Evolutionary conservation across 2,888 invertebrate species (phyloP), one percentile per base, ranked within the genome.

Genomic region (Stenolophus ochropezus): DNA sequence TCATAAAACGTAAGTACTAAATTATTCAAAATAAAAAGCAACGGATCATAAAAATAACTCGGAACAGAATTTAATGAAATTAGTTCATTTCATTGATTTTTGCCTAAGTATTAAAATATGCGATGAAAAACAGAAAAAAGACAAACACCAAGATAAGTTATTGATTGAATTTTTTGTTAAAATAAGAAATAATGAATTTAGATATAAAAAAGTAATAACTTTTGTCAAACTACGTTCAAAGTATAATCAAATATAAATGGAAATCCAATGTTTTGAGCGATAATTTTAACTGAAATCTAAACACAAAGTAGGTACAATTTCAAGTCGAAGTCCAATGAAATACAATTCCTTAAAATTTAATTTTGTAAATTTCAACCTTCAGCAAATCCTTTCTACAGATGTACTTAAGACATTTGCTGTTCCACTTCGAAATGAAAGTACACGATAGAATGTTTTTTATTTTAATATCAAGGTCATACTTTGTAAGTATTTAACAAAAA

Each of bases 391-490:
- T 80, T 80, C 80, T 80, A 80, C 20, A 75, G 58, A 71, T 71
- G 42, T 73, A 80, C 58, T 51, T 73, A 56, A 56, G 33, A 56
- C 21, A 53, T 56, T 56, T 53, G 20, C 25, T 80, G 80, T 80
- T 73, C 80, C 58, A 80, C 73, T 80, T 80, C 18, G 56, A 80
- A 73, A 73, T 33, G 80, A 80, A 79, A 79, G 79, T 69, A 33
- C n/a, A n/a, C 42, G 73, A 56, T 80, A 80, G 73, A 80, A 73
- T 53, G 73, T 14, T 56, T 80, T 80, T 80, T 80, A 73, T 80
- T 80, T 79, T 80, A 80, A 80, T 80, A 80, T 73, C 80, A 80
- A 80, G 80, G 80, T 80, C 80, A 80, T 49, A 33, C 27, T 53
- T 73, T 73, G 53, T 58, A 73, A 73, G 58, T 56, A 33, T 73